These are phyloP conservation scores for Peribatodes rhomboidaria DNA, from an alignment of 2,888 invertebrate genomes.

Conservation along the genomic window DNA sequence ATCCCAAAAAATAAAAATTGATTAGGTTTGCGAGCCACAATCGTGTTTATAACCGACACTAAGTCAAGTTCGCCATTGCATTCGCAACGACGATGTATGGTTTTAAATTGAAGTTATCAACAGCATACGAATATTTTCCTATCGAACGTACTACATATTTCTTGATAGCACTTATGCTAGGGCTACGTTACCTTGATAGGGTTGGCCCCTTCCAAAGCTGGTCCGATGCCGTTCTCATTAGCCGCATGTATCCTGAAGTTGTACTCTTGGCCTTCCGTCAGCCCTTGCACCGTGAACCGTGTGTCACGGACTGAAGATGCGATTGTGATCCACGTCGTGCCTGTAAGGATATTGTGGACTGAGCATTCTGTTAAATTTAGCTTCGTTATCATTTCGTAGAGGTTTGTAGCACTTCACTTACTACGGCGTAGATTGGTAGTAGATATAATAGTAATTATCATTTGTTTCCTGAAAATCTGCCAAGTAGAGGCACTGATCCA, in stretches of 20 bases:
- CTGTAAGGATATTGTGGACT: conserved; percentile 72
- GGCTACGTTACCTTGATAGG: conserved; percentile 93
- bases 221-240: conserved; percentile 98
- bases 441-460: no score
- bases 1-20: no score
- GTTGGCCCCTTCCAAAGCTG: conserved; percentile 94
- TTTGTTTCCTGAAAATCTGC: not conserved
- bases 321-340: conserved; percentile 96
- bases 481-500: no score
- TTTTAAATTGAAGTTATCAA: no score
- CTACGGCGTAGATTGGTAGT: no score
- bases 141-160: not conserved
- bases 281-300: conserved; percentile 95
- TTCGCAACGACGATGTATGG: no score
- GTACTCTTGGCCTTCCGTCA: conserved; percentile 98
- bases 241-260: conserved; percentile 98
- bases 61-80: no score
- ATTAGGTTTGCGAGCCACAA: no score
- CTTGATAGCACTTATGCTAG: conserved; percentile 80
- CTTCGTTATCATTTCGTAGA: no score
- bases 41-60: no score
- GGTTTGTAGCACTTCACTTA: not conserved
- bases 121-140: not conserved
- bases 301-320: conserved; percentile 94
- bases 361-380: no score